Conservation (phyloP, 2,113 vertebrate species). For the Erythrocebus patas region DNA sequence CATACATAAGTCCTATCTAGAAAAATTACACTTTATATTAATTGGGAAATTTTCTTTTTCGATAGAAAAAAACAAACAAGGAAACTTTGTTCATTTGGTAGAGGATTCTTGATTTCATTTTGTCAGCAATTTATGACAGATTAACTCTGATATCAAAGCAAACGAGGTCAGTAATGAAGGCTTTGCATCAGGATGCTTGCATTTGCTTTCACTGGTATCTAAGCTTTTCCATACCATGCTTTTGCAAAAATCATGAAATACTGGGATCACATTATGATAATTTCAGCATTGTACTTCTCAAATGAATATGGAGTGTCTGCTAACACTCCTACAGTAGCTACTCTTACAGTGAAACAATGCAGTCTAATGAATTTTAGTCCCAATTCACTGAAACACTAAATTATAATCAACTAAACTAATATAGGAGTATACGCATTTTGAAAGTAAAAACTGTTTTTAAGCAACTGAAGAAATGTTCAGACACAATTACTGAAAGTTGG, state of each 20-base stretch:
- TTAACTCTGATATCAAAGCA: background rate
- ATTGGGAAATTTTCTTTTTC: background rate
- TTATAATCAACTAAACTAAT: constrained; percentile 57
- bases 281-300: background rate
- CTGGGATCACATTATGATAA: background rate
- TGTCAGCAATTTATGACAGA: background rate
- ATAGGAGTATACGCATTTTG: background rate
- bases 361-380: constrained; percentile 53
- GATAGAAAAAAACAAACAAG: background rate
- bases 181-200: background rate
- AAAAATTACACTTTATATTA: background rate
- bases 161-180: background rate
- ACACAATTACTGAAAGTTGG: constrained; percentile 16
- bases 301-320: background rate
- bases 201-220: background rate
- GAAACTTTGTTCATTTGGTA: background rate
- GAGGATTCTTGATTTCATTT: background rate
- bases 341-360: constrained; percentile 42
- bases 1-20: background rate
- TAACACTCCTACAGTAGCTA: background rate
- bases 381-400: constrained; percentile 64
- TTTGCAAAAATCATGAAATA: background rate
- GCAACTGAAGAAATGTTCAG: background rate
- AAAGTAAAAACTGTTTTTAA: constrained; percentile 37
- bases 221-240: background rate